Evolutionary conservation across 2,797 vertebrate species (phyloP), one percentile per base, ranked within the genome.

Genomic region (Anabas testudineus): DNA sequence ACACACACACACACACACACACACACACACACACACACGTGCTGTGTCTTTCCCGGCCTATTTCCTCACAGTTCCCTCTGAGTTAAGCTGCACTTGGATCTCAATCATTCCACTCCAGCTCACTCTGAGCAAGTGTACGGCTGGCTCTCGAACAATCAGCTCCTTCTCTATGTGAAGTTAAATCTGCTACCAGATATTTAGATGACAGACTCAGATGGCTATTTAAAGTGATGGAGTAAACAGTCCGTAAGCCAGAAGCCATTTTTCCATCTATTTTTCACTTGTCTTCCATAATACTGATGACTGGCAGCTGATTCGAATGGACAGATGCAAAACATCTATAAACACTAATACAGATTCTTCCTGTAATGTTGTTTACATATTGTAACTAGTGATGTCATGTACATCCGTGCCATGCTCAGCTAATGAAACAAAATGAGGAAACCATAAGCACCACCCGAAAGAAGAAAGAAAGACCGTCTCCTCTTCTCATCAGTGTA

Each of bases 181-280:
- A 6, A 74, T 78, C 49, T 84, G 70, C 77, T 75, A 14, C 41
- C 64, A 70, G 59, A 76, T 66, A 80, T 82, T 82, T 22, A 56
- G 46, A 74, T 69, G 75, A 85, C 71, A 69, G 83, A 81, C 66
- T 46, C 41, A 56, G 49, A 75, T 4, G 36, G 58, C 46, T 66
- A 85, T 87, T 64, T 80, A 78, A 81, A 84, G 60, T 60, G 71
- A 84, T 63, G 68, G 70, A 46, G 54, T 68, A 70, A 87, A 84
- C 65, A 74, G 16, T 24, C 16, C 53, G 42, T 16, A 36, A 51
- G 72, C 71, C 59, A 56, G 69, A 61, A 18, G n/a, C 51, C 16
- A 36, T 67, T 78, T 81, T 70, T 63, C 51, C 28, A 36, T 76
- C 45, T 60, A 52, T 47, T 62, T 59, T 67, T 63, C 64, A 73